Percentiles rank a stretch among this genome's conserved stretches.
Evolutionary conservation across 2,797 vertebrate species (phyloP).

Genomic region (Melanotaenia nigrans): DNA sequence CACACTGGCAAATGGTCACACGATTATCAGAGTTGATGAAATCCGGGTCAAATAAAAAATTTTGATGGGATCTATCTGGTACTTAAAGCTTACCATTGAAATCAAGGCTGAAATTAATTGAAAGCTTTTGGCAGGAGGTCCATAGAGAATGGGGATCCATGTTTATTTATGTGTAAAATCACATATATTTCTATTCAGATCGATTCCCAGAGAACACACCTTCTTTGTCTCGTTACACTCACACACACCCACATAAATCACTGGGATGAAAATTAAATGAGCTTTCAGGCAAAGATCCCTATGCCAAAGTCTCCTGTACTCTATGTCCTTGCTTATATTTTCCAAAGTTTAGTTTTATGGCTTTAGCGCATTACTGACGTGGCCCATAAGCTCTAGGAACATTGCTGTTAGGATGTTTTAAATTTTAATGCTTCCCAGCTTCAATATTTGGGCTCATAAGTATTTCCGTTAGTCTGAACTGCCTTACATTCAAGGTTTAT

Average conservation of each 20-base stretch:
- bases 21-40: conserved; percentile 58
- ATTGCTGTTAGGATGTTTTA: conserved; percentile 34
- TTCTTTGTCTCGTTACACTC: conserved; percentile 21
- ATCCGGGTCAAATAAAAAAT: conserved; percentile 61
- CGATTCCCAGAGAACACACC: conserved; percentile 28
- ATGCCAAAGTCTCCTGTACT: conserved; percentile 40
- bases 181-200: conserved; percentile 39
- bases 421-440: conserved; percentile 31
- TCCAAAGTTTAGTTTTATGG: conserved; percentile 57
- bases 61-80: conserved; percentile 52
- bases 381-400: conserved; percentile 30
- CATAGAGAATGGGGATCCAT: background rate
- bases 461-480: conserved; percentile 27
- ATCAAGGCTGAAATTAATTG: conserved; percentile 44
- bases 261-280: conserved; percentile 59
- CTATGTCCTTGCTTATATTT: conserved; percentile 49
- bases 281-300: conserved; percentile 43
- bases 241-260: conserved; percentile 30
- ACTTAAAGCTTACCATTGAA: conserved; percentile 54
- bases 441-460: conserved; percentile 38
- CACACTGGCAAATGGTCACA: conserved; percentile 42
- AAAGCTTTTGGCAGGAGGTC: conserved; percentile 30
- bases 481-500: conserved; percentile 42
- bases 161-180: conserved; percentile 11
- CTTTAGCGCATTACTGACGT: conserved; percentile 42